phyloP scores from a whole-genome alignment of 2,888 invertebrate species.

The Hirtodrosophila duncani region DNA sequence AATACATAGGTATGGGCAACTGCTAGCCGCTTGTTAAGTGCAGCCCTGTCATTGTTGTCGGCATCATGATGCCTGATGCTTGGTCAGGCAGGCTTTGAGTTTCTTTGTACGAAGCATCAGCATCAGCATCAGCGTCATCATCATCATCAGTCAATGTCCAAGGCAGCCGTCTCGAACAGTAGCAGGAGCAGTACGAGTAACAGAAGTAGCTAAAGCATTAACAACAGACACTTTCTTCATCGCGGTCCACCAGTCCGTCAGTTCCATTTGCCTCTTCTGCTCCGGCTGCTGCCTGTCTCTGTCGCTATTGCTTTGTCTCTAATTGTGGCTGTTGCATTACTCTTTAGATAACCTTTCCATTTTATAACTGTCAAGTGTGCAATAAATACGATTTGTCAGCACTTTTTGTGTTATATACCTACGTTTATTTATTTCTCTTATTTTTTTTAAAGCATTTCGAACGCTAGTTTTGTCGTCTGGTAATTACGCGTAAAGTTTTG shows the following conservation, averaged over 20 bases:
- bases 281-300: constrained; percentile 13
- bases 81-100: neutral
- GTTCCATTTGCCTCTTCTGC: neutral
- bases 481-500: constrained; percentile 50
- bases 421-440: constrained; percentile 4
- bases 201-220: constrained; percentile 25
- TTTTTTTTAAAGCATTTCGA: too few relatives aligned
- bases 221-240: constrained; percentile 21
- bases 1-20: constrained; percentile 38
- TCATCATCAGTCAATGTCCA: constrained; percentile 59
- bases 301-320: neutral
- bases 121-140: constrained; percentile 19
- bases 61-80: constrained; percentile 17
- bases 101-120: neutral
- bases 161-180: constrained; percentile 22
- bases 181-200: neutral
- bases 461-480: constrained; percentile 21
- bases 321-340: constrained; percentile 12
- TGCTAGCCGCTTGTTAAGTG: constrained; percentile 45
- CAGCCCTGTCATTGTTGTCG: constrained; percentile 35
- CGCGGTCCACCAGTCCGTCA: neutral
- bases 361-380: constrained; percentile 50
- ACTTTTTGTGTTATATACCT: constrained; percentile 17
- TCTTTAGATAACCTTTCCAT: constrained; percentile 56
- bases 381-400: constrained; percentile 37